phyloP scores from a whole-genome alignment of 1,140 invertebrate species.

The Acromyrmex charruanus region DNA sequence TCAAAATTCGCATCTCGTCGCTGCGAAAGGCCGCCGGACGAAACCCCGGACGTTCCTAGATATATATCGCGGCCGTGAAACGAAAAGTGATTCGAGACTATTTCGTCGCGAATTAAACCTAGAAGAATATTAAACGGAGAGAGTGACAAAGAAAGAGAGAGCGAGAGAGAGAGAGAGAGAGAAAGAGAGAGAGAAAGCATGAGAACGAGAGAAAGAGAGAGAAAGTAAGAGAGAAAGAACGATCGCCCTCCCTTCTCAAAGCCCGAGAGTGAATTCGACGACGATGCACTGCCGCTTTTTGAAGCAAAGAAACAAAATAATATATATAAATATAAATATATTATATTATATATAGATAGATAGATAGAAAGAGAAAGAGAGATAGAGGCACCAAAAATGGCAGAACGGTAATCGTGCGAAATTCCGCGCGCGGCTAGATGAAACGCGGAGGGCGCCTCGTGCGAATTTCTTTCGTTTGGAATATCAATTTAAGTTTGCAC shows the following conservation, averaged over 20 bases:
- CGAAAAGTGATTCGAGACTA: conserved; percentile 48
- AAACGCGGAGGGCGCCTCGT: conserved; percentile 74
- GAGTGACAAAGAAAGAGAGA: conserved; percentile 25
- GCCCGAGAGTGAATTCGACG: conserved; percentile 74
- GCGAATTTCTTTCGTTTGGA: conserved; percentile 63
- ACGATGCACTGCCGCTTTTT: conserved; percentile 77
- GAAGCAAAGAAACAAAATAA: conserved; percentile 71
- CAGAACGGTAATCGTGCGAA: conserved; percentile 75
- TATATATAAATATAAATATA: conserved; percentile 77
- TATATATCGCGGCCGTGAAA: conserved; percentile 66
- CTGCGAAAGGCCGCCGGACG: conserved; percentile 64
- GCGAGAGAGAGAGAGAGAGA: conserved; percentile 4
- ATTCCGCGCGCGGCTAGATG: conserved; percentile 71
- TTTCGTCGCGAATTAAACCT: conserved; percentile 61
- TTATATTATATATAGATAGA: conserved; percentile 75
- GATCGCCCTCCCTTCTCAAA: conserved; percentile 75
- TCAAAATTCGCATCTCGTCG: conserved; percentile 70
- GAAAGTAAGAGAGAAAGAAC: conserved; percentile 44
- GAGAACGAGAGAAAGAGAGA: conserved; percentile 17
- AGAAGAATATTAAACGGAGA: conserved; percentile 37
- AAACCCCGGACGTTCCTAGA: conserved; percentile 72
- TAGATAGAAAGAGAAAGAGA: conserved; percentile 71
- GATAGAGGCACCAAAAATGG: conserved; percentile 75
- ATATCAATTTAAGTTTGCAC: conserved; percentile 46
- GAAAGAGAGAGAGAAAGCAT: conserved; percentile 13